Evolutionary conservation across 2,113 vertebrate species (phyloP).

Genomic region (Hyla sarda): DNA sequence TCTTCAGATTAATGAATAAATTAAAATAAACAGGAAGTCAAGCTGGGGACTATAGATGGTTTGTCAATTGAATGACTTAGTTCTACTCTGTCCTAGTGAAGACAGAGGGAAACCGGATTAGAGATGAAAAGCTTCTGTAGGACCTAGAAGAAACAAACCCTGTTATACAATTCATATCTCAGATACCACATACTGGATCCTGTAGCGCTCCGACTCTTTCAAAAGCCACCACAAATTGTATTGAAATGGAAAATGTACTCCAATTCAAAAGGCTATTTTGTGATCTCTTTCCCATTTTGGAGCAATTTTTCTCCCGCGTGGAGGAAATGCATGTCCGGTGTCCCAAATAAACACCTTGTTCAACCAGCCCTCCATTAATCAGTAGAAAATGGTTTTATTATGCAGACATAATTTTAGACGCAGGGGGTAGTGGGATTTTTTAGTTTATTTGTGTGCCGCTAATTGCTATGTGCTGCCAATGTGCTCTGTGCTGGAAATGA

Average conservation of each 20-base stretch:
- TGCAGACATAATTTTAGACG: slow-evolving; percentile 55
- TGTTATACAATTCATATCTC: slow-evolving; percentile 6
- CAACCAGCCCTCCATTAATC: slow-evolving; percentile 46
- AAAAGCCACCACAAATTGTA: slow-evolving; percentile 32
- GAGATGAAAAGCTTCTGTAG: background rate
- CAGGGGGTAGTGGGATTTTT: slow-evolving; percentile 38
- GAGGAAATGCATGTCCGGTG: slow-evolving; percentile 1
- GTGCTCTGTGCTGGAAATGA: slow-evolving; percentile 43
- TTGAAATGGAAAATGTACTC: slow-evolving; percentile 38
- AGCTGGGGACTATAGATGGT: background rate
- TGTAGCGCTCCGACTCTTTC: slow-evolving; percentile 30
- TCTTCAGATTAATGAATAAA: background rate
- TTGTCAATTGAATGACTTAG: background rate
- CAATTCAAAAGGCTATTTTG: slow-evolving; percentile 49
- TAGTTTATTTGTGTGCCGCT: slow-evolving; percentile 55
- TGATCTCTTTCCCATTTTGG: slow-evolving; percentile 41
- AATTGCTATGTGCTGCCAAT: slow-evolving; percentile 51
- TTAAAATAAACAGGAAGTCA: background rate
- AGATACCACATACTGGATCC: slow-evolving; percentile 33
- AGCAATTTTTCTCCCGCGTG: slow-evolving; percentile 41
- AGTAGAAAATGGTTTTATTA: slow-evolving; percentile 57
- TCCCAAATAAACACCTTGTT: slow-evolving; percentile 46
- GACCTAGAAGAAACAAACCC: background rate
- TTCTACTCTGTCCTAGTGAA: background rate
- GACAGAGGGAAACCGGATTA: background rate